Percentiles rank a stretch among this genome's conserved stretches.
Conservation (phyloP, 2,888 invertebrate species). For the Linnaemya tessellans region DNA sequence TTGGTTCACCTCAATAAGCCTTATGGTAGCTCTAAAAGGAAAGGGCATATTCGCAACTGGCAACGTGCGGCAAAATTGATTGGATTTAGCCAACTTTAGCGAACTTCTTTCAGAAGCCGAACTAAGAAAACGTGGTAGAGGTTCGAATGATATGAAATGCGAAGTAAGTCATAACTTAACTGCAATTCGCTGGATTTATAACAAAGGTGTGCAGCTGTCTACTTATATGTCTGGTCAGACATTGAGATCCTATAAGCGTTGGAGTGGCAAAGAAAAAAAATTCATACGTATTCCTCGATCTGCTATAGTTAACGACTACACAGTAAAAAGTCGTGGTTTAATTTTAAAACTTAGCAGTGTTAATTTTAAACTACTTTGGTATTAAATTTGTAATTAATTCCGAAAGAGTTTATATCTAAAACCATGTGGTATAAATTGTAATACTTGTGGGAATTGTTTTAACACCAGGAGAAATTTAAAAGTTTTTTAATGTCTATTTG, state of each 20-base stretch:
- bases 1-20: slow-evolving; percentile 21
- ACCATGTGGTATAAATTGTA: too few relatives aligned
- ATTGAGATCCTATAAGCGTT: slow-evolving; percentile 10
- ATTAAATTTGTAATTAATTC: too few relatives aligned
- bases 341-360: too few relatives aligned
- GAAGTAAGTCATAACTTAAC: slow-evolving; percentile 6
- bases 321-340: too few relatives aligned
- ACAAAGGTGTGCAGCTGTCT: slow-evolving; percentile 24
- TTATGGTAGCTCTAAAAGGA: slow-evolving; percentile 24
- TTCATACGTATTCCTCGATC: slow-evolving; percentile 22
- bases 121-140: slow-evolving; percentile 19
- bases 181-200: slow-evolving; percentile 20
- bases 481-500: too few relatives aligned
- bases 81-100: slow-evolving; percentile 19
- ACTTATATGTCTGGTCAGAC: slow-evolving; percentile 8
- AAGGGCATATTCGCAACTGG: slow-evolving; percentile 16
- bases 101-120: slow-evolving; percentile 24
- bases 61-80: background rate
- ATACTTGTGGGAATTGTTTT: too few relatives aligned
- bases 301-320: slow-evolving; percentile 17
- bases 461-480: too few relatives aligned
- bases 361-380: too few relatives aligned
- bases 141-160: slow-evolving; percentile 3
- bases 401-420: too few relatives aligned
- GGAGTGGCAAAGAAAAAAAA: slow-evolving; percentile 26